Base-by-base conservation (phyloP, 1,140 invertebrate genomes). In the Cydia fagiglandana region DNA sequence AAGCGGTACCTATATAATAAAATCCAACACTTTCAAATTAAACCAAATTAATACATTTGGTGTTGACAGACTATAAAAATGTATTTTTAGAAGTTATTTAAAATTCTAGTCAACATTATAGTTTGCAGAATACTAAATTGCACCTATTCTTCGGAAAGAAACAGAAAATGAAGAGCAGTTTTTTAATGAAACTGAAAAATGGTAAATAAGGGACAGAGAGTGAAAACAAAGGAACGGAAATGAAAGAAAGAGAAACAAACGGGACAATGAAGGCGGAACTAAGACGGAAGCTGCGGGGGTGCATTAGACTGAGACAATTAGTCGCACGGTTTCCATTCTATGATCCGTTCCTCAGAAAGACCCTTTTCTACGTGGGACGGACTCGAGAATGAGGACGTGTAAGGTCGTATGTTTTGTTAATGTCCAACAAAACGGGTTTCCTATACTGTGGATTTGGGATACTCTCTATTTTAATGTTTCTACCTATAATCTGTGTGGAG, bases 281-380 rank as follows among this genome's bases (percentile, higher is more conserved):
- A 79, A 79, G 76, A 73, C 76, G 81, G 80, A 84, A 82, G 79
- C 76, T 80, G 79, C 77, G 80, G 80, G 79, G 82, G 79, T 81
- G 78, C 77, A 79, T 78, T 84, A 83, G 80, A 76, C 78, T 79
- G 74, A 61, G 75, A 75, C 80, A 84, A 80, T 82, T 84, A 82
- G 66, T 70, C 66, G 66, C 66, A 70, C 66, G 34, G 17, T 70
- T 70, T 70, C 66, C 34, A 70, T 70, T 45, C 66, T 17, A 41
- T 70, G 66, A 70, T 70, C 30, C 66, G 45, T 70, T 70, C 34
- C 24, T 34, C 15, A 17, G 64, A 41, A 70, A 38, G 66, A 38
- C 66, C 66, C 66, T 70, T 70, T 70, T 38, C 9, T 41, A 70
- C 15, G 38, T 66, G 64, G 64, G 64, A 34, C 13, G 7, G 66